Evolutionary conservation across 2,888 invertebrate species (phyloP), one percentile per base, ranked within the genome.

Genomic region (Hypena proboscidalis): DNA sequence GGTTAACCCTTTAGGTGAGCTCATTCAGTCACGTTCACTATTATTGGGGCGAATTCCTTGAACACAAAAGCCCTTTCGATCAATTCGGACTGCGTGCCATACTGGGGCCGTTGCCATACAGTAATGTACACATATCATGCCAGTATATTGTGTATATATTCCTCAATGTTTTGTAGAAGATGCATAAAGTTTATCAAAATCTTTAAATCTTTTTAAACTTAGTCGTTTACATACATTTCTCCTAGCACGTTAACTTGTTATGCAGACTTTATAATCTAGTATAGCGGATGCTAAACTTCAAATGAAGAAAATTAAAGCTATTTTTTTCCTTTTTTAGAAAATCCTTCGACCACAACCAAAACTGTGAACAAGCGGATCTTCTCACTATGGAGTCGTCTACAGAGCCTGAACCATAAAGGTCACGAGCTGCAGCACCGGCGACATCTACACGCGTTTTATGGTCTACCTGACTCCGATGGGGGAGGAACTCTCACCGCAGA

Each of bases 321-420:
- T 46, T 36, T 23, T 36, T 22, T 20, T 32, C n/a, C n/a, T n/a
- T 70, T 70, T 78, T 27, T 73, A 87, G 87, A 72, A 14, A 69
- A 71, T 26, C 44, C 69, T 14, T 37, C 69, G 21, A 65, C 59
- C 2, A 73, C 71, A 36, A 77, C 70, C 37, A 79, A 76, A 53
- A 64, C 74, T 2, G 77, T 86, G 2, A 80, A 78, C 42, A 90
- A 90, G 58, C 76, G 90, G 48, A 76, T 90, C 51, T 90, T 90
- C 52, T 89, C 90, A 0, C 61, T 90, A 8, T 90, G 88, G 88
- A 90, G 88, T 53, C 81, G 90, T 13, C 70, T 90, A 8, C 90
- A 90, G 56, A 81, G 81, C 39, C 74, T 90, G 6, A 85, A 83
- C 22, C 89, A 83, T 46, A 85, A 83, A 42, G 89, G 87, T 0